Evolutionary conservation across 2,113 vertebrate species (phyloP).

Genomic region (Spilogale gracilis): DNA sequence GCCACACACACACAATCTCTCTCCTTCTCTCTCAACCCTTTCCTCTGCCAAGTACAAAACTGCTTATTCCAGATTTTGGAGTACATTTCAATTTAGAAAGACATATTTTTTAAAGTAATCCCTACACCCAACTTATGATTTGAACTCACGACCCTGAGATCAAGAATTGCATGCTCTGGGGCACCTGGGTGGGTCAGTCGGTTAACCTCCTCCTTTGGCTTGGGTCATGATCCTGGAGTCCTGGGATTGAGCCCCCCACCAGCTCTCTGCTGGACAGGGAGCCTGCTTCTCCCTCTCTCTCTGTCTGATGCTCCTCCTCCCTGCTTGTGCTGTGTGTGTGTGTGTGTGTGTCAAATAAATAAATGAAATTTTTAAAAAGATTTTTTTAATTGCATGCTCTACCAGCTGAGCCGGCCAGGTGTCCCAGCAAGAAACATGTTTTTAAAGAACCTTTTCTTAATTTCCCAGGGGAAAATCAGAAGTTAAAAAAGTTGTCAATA

Average conservation of each 20-base stretch:
- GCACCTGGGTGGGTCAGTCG: not conserved
- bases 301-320: not conserved
- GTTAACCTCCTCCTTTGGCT: not conserved
- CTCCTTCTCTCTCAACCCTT: not conserved
- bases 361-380: not conserved
- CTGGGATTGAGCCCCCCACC: not conserved
- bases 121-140: not conserved
- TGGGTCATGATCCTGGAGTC: not conserved
- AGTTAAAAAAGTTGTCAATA: not conserved
- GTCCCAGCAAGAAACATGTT: not conserved
- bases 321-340: not conserved
- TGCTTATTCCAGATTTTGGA: conserved; percentile 13
- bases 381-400: not conserved
- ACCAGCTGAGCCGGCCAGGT: not conserved
- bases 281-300: not conserved
- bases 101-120: not conserved
- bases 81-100: not conserved
- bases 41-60: not conserved
- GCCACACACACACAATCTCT: not conserved
- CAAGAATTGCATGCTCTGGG: not conserved
- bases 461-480: not conserved
- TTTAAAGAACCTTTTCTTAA: not conserved
- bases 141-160: not conserved
- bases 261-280: not conserved
- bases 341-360: not conserved